Evolutionary conservation across 2,113 vertebrate genomes (phyloP), one percentile per base, ranked within the genome.

Genomic region (Stictonetta naevosa): DNA sequence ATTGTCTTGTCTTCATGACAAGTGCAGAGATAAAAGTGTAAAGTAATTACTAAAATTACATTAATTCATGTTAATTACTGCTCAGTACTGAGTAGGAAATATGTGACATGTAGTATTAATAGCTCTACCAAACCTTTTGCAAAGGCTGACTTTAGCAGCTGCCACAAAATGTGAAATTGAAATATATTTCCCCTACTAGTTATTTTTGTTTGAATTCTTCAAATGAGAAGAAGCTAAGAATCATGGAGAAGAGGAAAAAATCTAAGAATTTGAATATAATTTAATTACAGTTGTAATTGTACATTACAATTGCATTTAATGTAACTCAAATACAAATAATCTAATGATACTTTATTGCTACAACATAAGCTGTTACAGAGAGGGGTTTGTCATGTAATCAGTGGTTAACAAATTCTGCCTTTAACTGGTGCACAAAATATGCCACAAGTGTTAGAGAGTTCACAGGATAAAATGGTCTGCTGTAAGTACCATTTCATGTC

Each of bases 271-370:
- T 29, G 14, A 48, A 90, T 74, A 3, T 50, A 40, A 13, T 8
- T 8, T 75, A 18, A 40, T 81, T 83, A 40, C 7, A 66, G 1
- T 55, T 78, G 6, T 33, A 72, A 42, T n/a, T 53, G 11, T 40
- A 20, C 0, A 0, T 76, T 95, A n/a, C 6, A 13, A 0, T 77
- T 95, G 29, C 7, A 15, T 66, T 74, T 74, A 31, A 71, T 81
- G 46, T 28, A 88, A 62, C 44, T 86, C 31, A 72, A 55, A 46
- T 68, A 40, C 3, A 55, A 59, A 67, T 16, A 53, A 46, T 26
- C 8, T 71, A 55, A 25, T 36, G 19, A 22, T 52, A 13, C 0
- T 0, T 68, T 72, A 33, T 56, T 48, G 11, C 20, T 71, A 25
- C 13, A 31, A 28, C 11, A 3, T 20, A 52, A 52, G 3, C 55